These are phyloP conservation scores for Peribatodes rhomboidaria DNA, from an alignment of 2,888 invertebrate species.

Conservation along the genomic window DNA sequence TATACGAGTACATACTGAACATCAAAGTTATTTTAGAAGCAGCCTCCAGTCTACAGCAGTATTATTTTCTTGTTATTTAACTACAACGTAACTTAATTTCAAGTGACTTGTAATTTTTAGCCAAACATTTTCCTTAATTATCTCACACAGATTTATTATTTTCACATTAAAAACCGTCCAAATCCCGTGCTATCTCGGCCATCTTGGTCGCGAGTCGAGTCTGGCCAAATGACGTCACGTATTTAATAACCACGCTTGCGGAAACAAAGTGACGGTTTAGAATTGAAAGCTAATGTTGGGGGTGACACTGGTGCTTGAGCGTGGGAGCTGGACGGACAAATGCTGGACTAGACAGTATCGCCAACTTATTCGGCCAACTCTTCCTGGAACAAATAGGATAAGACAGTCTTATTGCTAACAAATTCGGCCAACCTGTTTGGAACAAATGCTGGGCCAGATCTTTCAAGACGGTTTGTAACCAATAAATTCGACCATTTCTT, in stretches of 20 bases:
- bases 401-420: not conserved
- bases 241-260: slow-evolving; percentile 78
- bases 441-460: too few relatives aligned
- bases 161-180: slow-evolving; percentile 37
- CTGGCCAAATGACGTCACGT: slow-evolving; percentile 80
- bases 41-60: not conserved
- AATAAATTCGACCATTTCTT: too few relatives aligned
- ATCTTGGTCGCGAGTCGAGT: slow-evolving; percentile 68
- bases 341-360: not conserved
- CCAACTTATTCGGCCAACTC: too few relatives aligned
- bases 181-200: slow-evolving; percentile 59
- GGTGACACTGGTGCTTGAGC: slow-evolving; percentile 53
- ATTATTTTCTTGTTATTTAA: not conserved
- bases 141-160: slow-evolving; percentile 19
- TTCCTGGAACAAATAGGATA: not conserved
- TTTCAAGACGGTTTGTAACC: too few relatives aligned
- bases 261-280: slow-evolving; percentile 71
- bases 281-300: slow-evolving; percentile 72
- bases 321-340: slow-evolving; percentile 5
- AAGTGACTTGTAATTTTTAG: not conserved
- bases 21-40: not conserved
- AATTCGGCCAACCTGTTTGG: too few relatives aligned
- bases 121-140: slow-evolving; percentile 16
- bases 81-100: not conserved
- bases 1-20: not conserved